Evolutionary conservation across 2,113 vertebrate genomes (phyloP), one percentile per base, ranked within the genome.

Genomic region (Phrynocephalus versicolor): DNA sequence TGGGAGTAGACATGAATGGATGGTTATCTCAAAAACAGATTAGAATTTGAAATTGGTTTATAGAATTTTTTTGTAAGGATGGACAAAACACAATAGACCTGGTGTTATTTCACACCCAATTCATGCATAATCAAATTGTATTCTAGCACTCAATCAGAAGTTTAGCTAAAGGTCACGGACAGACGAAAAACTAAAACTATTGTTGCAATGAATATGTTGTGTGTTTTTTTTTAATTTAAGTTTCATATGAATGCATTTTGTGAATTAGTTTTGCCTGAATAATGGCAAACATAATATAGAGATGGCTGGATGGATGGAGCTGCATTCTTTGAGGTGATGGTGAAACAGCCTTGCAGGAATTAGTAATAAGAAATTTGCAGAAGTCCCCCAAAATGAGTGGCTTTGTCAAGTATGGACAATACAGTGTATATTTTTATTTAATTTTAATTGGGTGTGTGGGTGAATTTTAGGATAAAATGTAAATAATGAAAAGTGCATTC

Each of bases 11-110:
- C 70, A 71, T 71, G 18, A 57, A 84, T 77, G 6, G n/a, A 67
- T 57, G 41, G 57, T 82, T 81, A 87, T 41, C 51, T 0, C 82
- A 33, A 82, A 89, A 86, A 69, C 39, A 73, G 6, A 2, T 82
- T 87, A 82, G 81, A 76, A 83, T 85, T 25, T 82, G 30, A 89
- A 91, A 90, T 71, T 60, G 67, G 79, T 81, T 83, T 86, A 58
- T 67, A 90, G n/a, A 85, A 16, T 57, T 74, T 45, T n/a, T 41
- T 6, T 51, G 41, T n/a, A 33, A 33, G 77, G 14, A 80, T 76
- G 58, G 7, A 55, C 12, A 73, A 80, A 51, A 65, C 37, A 73
- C 21, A 25, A 80, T 27, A 78, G 55, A 85, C 30, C 7, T 21
- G 21, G 37, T 83, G 25, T 78, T 69, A 78, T 69, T 78, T 75